Percentiles rank a stretch among this genome's conserved stretches.
Conservation (phyloP, 1,140 invertebrate genomes). For the Periplaneta americana region DNA sequence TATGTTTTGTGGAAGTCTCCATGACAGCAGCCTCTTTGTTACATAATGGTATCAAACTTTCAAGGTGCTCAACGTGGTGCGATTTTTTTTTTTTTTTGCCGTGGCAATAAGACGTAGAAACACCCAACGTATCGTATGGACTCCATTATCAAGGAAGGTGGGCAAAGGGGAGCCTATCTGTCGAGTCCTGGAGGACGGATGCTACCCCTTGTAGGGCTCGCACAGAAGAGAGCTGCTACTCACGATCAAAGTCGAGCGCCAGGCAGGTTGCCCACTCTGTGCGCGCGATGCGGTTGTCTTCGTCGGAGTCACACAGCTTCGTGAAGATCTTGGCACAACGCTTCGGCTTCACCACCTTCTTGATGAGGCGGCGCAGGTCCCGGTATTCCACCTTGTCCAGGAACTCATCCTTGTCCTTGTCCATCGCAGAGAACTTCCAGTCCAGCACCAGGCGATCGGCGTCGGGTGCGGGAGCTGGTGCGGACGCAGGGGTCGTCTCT, state of each 20-base stretch:
- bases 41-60: no score
- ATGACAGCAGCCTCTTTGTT: no score
- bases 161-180: no score
- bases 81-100: no score
- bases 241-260: constrained; percentile 39
- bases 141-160: no score
- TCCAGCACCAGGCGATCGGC: constrained; percentile 51
- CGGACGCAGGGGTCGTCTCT: constrained; percentile 10
- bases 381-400: constrained; percentile 75
- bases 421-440: constrained; percentile 84
- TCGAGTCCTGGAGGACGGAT: no score
- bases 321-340: constrained; percentile 85
- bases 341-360: constrained; percentile 80
- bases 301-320: constrained; percentile 75
- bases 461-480: constrained; percentile 17
- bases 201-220: no score
- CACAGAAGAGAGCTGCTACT: no score
- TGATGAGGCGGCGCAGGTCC: constrained; percentile 71
- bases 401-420: constrained; percentile 65
- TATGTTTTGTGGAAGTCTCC: no score
- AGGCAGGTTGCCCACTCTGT: constrained; percentile 78
- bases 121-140: no score
- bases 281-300: constrained; percentile 65
- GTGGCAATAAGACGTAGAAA: no score
- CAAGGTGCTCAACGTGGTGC: no score